phyloP scores from a whole-genome alignment of 2,888 invertebrate species.

The Odontomyia ornata region DNA sequence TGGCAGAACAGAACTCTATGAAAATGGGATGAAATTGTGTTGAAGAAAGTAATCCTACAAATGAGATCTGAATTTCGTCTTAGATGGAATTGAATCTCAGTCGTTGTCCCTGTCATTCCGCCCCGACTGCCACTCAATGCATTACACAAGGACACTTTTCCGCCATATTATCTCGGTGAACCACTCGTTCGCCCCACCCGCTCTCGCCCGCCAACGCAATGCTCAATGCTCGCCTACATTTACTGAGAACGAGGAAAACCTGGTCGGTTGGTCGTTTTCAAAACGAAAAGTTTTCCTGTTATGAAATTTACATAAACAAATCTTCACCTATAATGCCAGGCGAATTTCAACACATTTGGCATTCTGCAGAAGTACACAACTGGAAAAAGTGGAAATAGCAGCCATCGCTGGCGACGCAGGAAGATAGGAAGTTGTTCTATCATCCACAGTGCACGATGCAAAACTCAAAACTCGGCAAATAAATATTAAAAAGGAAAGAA shows the following conservation, averaged over 20 bases:
- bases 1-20: background rate
- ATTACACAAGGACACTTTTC: conserved; percentile 32
- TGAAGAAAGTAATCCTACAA: conserved; percentile 36
- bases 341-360: conserved; percentile 45
- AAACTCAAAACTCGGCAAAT: conserved; percentile 36
- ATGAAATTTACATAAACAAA: conserved; percentile 50
- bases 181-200: background rate
- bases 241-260: conserved; percentile 36
- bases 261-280: conserved; percentile 35
- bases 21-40: conserved; percentile 38
- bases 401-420: background rate
- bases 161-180: conserved; percentile 33
- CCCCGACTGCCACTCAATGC: background rate
- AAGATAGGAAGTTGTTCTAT: conserved; percentile 39
- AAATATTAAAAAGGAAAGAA: conserved; percentile 31
- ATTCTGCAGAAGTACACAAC: conserved; percentile 27
- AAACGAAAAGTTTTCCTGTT: conserved; percentile 49
- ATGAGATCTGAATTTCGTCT: conserved; percentile 26
- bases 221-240: background rate
- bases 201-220: background rate
- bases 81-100: conserved; percentile 27
- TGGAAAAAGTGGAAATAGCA: background rate
- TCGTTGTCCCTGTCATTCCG: conserved; percentile 18
- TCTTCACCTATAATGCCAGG: conserved; percentile 45
- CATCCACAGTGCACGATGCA: conserved; percentile 22